A percentile compares a stretch with the other conserved stretches of the same genome.
Evolutionary conservation across 2,797 vertebrate genomes (phyloP).

Genomic region (Denticeps clupeoides): DNA sequence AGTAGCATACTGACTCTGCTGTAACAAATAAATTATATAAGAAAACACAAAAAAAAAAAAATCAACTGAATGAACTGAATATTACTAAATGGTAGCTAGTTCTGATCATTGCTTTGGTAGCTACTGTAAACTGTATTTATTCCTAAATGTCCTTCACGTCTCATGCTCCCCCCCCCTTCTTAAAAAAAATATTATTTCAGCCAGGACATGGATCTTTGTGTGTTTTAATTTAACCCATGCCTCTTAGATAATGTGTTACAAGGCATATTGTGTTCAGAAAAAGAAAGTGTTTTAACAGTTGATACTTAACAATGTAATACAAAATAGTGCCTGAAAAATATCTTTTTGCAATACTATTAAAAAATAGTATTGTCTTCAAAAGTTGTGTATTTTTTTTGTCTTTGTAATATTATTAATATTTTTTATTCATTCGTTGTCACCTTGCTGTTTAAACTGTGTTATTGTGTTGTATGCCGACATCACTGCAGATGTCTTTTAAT

Average conservation of each 20-base stretch:
- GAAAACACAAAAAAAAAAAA: background rate
- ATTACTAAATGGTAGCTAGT: no score
- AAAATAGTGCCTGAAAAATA: slow-evolving; percentile 51
- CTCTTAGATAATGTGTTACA: background rate
- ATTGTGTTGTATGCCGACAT: slow-evolving; percentile 12
- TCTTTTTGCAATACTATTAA: slow-evolving; percentile 37
- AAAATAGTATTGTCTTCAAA: slow-evolving; percentile 6
- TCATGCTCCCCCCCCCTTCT: no score
- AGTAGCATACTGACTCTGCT: background rate
- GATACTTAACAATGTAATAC: slow-evolving; percentile 24
- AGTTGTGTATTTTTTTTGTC: slow-evolving; percentile 4
- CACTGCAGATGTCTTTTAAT: slow-evolving; percentile 11
- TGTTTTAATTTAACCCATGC: background rate
- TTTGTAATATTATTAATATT: background rate
- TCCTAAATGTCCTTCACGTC: no score
- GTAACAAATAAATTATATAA: background rate
- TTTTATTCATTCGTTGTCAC: background rate
- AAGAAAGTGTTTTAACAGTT: slow-evolving; percentile 22
- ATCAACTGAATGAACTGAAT: no score
- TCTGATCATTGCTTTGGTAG: no score
- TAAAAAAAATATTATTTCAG: no score
- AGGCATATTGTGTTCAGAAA: background rate
- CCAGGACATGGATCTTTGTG: no score
- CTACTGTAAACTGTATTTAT: no score
- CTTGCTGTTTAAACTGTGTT: slow-evolving; percentile 8